phyloP scores from a whole-genome alignment of 2,888 invertebrate species.

The Drosophila peninsularis region DNA sequence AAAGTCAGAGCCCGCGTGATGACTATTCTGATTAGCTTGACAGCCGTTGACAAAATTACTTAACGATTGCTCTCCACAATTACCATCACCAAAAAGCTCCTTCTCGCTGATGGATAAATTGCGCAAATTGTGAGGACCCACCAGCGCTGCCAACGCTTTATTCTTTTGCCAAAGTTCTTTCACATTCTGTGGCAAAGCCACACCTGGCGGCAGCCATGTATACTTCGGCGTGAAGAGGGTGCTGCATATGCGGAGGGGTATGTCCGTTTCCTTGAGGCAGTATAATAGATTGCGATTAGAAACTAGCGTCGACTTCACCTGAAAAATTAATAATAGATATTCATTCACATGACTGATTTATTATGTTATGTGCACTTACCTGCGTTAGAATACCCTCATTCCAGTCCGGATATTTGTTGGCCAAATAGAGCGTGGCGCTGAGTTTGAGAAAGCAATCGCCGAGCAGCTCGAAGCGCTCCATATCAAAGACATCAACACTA shows the following conservation, averaged over 20 bases:
- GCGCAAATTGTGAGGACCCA: slow-evolving; percentile 85
- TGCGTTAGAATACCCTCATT: slow-evolving; percentile 91
- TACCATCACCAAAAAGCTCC: slow-evolving; percentile 82
- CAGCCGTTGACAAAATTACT: slow-evolving; percentile 50
- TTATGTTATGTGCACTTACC: slow-evolving; percentile 53
- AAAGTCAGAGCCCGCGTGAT: slow-evolving; percentile 37
- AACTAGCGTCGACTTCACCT: slow-evolving; percentile 88
- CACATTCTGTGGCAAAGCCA: slow-evolving; percentile 86
- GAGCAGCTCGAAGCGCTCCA: slow-evolving; percentile 92
- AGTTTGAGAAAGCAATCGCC: slow-evolving; percentile 95
- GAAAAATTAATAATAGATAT: background rate
- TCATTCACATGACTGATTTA: background rate
- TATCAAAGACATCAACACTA: slow-evolving; percentile 90
- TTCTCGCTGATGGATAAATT: slow-evolving; percentile 84
- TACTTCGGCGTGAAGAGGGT: slow-evolving; percentile 88
- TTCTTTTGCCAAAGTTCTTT: slow-evolving; percentile 52
- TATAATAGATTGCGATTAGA: slow-evolving; percentile 94
- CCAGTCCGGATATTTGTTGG: slow-evolving; percentile 87
- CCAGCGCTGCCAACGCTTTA: slow-evolving; percentile 47
- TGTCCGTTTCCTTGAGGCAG: slow-evolving; percentile 86
- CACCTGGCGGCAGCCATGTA: slow-evolving; percentile 94
- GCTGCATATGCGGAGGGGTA: slow-evolving; percentile 69
- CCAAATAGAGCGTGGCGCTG: slow-evolving; percentile 89
- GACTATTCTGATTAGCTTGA: slow-evolving; percentile 28
- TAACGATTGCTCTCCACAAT: slow-evolving; percentile 31